Evolutionary conservation across 1,140 invertebrate species (phyloP), one percentile per base, ranked within the genome.

Genomic region (Aphelinus certus): DNA sequence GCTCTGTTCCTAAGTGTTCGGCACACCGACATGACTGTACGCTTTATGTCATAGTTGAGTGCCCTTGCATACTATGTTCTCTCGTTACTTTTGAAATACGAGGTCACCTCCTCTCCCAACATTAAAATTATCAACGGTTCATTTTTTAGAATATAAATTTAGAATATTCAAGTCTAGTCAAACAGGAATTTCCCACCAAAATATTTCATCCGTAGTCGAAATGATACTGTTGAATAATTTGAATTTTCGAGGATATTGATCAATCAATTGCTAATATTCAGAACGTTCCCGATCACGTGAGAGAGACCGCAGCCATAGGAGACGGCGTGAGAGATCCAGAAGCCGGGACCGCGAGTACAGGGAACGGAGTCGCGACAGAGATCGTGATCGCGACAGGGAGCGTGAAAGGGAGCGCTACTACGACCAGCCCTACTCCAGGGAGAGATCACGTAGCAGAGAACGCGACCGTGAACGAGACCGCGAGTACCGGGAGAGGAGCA

Each of bases 271-370:
- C 69, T 26, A 26, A 75, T 76, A 86, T 88, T 1, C 78, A 90
- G 91, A 91, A 78, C 90, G 95, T 43, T 96, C 95, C 0, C 87
- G 92, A 78, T 93, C 92, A 2, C 90, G 96, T 65, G 94, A 96
- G 63, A 88, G 95, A 72, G 96, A 92, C 81, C 91, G 89, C 83
- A 91, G 84, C 80, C 91, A 90, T 78, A 87, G 92, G 73, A 90
- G 91, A 43, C 88, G 93, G 6, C 89, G 95, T 1, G 94, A 95
- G n/a, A 88, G 95, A 67, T 95, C 94, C 43, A 90, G 94, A 47
- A 94, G 94, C 71, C 89, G 95, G 2, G 95, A 96, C 82, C 86
- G 95, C 6, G 94, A 95, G 48, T 91, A 91, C 68, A 85, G 92
- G 55, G 92, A 92, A 71, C 88, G 95, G 71, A 94, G 92, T 80